Conservation (phyloP, 2,113 vertebrate genomes). For the Sorex fumeus region DNA sequence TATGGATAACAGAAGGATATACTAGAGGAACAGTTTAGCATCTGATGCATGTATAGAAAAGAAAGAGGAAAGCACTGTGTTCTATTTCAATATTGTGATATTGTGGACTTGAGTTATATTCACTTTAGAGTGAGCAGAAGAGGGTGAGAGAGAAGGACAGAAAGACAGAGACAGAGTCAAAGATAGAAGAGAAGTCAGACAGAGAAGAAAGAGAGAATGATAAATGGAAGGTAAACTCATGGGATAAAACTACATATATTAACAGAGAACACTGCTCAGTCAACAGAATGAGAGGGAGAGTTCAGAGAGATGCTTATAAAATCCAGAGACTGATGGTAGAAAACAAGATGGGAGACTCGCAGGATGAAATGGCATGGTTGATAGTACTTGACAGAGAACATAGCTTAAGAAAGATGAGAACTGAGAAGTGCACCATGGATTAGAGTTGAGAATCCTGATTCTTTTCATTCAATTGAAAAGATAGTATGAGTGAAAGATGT, state of each 20-base stretch:
- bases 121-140: not conserved
- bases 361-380: accelerated
- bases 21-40: not conserved
- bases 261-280: not conserved
- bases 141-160: not conserved
- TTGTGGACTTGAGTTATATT: not conserved
- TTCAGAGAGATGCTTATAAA: not conserved
- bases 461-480: not conserved
- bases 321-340: not conserved
- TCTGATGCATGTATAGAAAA: not conserved
- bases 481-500: not conserved
- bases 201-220: too few species aligned
- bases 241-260: not conserved
- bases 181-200: too few species aligned
- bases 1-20: not conserved
- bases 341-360: not conserved
- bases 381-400: accelerated
- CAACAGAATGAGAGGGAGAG: not conserved
- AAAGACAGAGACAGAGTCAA: not conserved
- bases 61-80: not conserved
- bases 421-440: accelerated
- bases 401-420: not conserved
- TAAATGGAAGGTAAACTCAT: not conserved
- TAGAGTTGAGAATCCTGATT: not conserved
- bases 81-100: not conserved